Base-by-base conservation (phyloP, 2,888 invertebrate species). In the Thymelicus acteon region DNA sequence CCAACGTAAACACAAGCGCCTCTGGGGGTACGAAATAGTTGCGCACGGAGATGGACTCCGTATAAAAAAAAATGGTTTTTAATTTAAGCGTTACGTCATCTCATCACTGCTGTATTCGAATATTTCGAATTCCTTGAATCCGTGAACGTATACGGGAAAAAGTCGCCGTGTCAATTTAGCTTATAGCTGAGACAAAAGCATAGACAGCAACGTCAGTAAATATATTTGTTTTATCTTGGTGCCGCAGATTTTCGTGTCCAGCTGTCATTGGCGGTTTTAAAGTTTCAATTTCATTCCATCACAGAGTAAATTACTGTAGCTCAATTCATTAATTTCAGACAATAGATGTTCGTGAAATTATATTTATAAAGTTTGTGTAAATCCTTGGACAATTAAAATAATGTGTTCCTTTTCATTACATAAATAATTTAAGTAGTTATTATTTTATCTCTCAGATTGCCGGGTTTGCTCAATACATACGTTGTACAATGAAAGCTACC, bases 191-290 rank as follows among this genome's bases (percentile, higher is more conserved):
- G 19, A 19, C 19, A 19, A 19, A 19, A 19, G 8, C 44, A 44
- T 44, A 40, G 40, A 40, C 40, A 40, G 40, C 40, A 40, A 49
- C 48, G 6, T 49, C 48, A 49, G 48, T 39, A 8, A 44, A 15
- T 15, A 49, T 49, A 54, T 54, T 54, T 54, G 2, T 54, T 24
- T 49, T 54, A 24, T 24, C 19, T 52, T 15, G 1, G 1, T 24
- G 10, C 54, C 19, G 54, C 54, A 57, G 54, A 19, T 64, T 64
- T 54, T 57, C 91, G 91, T 91, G 91, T 87, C 85, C 76, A 79
- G 71, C 87, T 90, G 89, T 91, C 90, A 91, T 91, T 91, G 91
- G 91, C 85, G 79, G 80, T 72, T 77, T 67, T 39, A 49, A 54
- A 54, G 54, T 54, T 67, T 67, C 49, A 12, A 54, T 44, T 39